These are phyloP conservation scores for Baryphthengus martii DNA, from an alignment of 2,113 vertebrate species.

Conservation along the genomic window DNA sequence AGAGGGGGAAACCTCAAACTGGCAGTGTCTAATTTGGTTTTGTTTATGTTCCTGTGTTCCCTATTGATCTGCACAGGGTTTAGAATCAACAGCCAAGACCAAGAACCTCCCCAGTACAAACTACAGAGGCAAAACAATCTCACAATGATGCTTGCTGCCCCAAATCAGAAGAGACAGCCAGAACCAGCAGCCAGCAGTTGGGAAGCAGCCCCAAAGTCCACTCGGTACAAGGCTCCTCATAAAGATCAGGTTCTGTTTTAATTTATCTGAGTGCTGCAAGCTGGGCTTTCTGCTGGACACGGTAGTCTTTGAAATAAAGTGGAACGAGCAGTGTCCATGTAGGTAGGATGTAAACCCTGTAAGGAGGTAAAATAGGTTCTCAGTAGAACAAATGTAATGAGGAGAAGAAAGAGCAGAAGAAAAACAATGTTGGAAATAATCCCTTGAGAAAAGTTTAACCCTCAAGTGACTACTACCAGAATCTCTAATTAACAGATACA, in stretches of 20 bases:
- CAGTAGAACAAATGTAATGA: neutral
- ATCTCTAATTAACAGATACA: neutral
- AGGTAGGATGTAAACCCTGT: neutral
- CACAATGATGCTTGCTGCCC: neutral
- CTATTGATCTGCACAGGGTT: conserved; percentile 14
- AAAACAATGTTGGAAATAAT: neutral
- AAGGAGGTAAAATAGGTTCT: neutral
- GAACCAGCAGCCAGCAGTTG: neutral
- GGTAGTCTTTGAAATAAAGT: neutral
- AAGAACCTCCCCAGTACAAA: neutral
- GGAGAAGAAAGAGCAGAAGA: neutral
- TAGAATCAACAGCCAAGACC: conserved; percentile 21
- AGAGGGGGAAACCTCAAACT: conserved; percentile 60
- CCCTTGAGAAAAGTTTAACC: neutral
- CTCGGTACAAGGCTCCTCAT: neutral
- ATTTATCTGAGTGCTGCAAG: neutral
- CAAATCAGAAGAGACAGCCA: neutral
- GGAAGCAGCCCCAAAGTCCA: neutral
- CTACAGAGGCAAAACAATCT: neutral
- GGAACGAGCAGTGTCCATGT: accelerated
- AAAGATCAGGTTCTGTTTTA: neutral
- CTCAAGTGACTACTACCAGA: neutral
- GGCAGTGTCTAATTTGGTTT: conserved; percentile 54
- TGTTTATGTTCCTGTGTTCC: conserved; percentile 36
- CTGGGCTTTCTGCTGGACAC: neutral